A percentile compares a stretch with the other conserved stretches of the same genome.
Evolutionary conservation across 2,113 vertebrate genomes (phyloP).

Genomic region (Tautogolabrus adspersus): DNA sequence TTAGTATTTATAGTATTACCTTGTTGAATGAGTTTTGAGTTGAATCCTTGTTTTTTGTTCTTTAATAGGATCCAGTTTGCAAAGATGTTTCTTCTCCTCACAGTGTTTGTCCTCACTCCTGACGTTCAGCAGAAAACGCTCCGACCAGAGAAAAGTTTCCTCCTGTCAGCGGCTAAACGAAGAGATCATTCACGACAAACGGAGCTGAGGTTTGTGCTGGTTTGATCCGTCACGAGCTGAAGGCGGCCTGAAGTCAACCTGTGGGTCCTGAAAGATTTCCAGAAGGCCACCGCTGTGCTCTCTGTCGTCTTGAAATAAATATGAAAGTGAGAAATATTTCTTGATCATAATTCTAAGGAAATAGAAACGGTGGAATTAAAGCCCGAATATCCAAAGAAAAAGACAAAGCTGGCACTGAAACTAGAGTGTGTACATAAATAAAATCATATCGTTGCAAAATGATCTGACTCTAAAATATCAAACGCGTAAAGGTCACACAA

Average conservation of each 20-base stretch:
- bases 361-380: no score
- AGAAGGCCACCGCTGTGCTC: conserved; percentile 2
- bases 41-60: not conserved
- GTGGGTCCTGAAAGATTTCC: not conserved
- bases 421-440: no score
- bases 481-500: not conserved
- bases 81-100: not conserved
- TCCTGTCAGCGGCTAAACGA: not conserved
- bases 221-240: not conserved
- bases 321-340: not conserved
- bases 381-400: no score
- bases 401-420: no score
- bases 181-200: not conserved
- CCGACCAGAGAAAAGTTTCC: not conserved
- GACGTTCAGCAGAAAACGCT: not conserved
- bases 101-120: not conserved
- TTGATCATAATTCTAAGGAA: not conserved
- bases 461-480: not conserved
- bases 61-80: not conserved
- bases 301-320: not conserved
- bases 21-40: not conserved
- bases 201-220: not conserved
- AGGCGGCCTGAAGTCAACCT: conserved; percentile 13
- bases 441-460: no score
- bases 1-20: not conserved